Evolutionary conservation across 2,888 invertebrate genomes (phyloP).

Genomic region (Limenitis camilla): DNA sequence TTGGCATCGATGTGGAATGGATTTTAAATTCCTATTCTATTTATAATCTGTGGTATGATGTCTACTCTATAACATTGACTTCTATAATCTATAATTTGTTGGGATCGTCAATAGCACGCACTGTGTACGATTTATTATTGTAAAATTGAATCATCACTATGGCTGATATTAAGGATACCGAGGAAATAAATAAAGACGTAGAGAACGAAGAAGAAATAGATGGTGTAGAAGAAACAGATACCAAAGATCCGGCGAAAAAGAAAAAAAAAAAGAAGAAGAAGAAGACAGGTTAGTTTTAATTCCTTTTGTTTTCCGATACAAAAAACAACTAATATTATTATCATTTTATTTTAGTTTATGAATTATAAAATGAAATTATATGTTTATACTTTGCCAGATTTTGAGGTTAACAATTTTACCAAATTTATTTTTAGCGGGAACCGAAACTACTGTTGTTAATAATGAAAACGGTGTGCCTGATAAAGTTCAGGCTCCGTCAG

Average conservation of each 20-base stretch:
- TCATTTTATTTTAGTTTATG: background rate
- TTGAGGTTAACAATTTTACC: constrained; percentile 9
- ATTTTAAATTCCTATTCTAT: no score
- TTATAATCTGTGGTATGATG: no score
- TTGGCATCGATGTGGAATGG: no score
- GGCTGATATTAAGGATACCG: constrained; percentile 50
- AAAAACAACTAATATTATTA: background rate
- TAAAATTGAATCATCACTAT: constrained; percentile 32
- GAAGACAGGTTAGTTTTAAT: constrained; percentile 77
- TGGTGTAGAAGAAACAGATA: constrained; percentile 73
- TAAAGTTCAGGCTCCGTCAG: constrained; percentile 52
- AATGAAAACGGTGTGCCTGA: constrained; percentile 38
- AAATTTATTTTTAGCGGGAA: constrained; percentile 29
- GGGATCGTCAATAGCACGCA: constrained; percentile 8
- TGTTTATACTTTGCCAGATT: background rate
- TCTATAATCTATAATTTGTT: no score
- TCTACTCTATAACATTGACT: no score
- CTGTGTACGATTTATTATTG: constrained; percentile 18
- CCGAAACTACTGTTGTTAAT: constrained; percentile 29
- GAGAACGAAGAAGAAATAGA: constrained; percentile 76
- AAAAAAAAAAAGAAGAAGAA: constrained; percentile 93
- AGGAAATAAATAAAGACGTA: constrained; percentile 59
- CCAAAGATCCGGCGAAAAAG: constrained; percentile 81
- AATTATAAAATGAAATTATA: no score
- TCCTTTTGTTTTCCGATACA: background rate